Evolutionary conservation across 1,140 invertebrate species (phyloP), one percentile per base, ranked within the genome.

Genomic region (Drosophila sucinea): DNA sequence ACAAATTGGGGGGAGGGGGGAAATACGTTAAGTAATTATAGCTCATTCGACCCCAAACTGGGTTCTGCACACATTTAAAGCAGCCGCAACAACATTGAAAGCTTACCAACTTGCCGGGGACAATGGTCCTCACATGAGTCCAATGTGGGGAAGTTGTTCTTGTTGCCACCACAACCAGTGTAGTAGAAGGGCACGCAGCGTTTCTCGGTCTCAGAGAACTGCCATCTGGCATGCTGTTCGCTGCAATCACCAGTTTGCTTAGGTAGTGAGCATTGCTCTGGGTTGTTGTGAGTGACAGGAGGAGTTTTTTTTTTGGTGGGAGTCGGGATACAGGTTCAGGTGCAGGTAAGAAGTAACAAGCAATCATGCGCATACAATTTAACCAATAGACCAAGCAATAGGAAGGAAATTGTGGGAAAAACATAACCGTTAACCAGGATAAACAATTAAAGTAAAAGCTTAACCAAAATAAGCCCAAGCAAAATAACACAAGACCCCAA

Each of bases 121-220:
- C 98, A 99, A 82, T 95, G 94, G 62, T 94, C 92, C 84, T 96
- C 95, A 92, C 98, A 99, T 91, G 95, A 94, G 72, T 95, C 94
- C 92, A 95, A 94, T 90, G 94, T 94, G 47, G 94, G 93, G 94
- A 97, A 99, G 90, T 96, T 96, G 94, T 98, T 98, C 85, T 93
- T 94, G 93, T 98, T 99, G 71, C 97, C 98, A 78, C 95, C 95
- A 93, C 97, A 98, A 73, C 98, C 98, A 68, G 95, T 95, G 94
- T 97, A 99, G 94, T 98, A 98, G 94, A 99, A 99, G 54, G 97
- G 97, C 93, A 96, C 94, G 94, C 98, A 99, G 65, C 96, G 94
- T 91, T 97, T 96, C 92, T 97, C 95, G 33, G 94, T 93, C 54
- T 94, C 93, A 92, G 98, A 96, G 94, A 97, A 99, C 92, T 96